Evolutionary conservation across 2,888 invertebrate genomes (phyloP).

Genomic region (Andrena camellia): DNA sequence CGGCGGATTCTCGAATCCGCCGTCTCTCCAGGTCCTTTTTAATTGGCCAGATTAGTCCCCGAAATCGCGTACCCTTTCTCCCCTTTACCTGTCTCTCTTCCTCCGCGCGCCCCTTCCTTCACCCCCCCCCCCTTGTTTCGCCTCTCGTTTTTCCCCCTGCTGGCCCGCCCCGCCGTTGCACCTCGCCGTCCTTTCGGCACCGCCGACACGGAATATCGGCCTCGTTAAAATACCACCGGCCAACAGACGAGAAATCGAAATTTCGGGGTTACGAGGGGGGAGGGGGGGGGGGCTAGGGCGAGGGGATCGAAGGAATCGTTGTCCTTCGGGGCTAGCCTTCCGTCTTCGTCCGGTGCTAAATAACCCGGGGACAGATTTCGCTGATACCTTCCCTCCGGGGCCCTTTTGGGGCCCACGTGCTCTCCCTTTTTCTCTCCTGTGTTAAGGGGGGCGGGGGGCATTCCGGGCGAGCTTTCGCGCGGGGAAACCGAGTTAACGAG

Average conservation of each 20-base stretch:
- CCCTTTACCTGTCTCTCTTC: slow-evolving; percentile 7
- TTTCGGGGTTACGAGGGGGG: slow-evolving; percentile 80
- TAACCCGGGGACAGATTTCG: slow-evolving; percentile 52
- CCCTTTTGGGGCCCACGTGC: neutral
- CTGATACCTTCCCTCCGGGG: slow-evolving; percentile 24
- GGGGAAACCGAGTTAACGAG: slow-evolving; percentile 19
- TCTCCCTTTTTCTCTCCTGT: neutral
- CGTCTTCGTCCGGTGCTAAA: slow-evolving; percentile 55
- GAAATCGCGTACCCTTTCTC: slow-evolving; percentile 76
- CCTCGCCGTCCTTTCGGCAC: slow-evolving; percentile 70
- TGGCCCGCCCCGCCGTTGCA: slow-evolving; percentile 5
- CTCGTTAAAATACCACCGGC: slow-evolving; percentile 84
- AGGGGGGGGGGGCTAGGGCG: neutral
- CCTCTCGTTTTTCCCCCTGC: slow-evolving; percentile 53
- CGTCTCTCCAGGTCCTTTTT: slow-evolving; percentile 75
- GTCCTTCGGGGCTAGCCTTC: slow-evolving; percentile 44
- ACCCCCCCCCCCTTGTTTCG: slow-evolving; percentile 13
- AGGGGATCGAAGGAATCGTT: neutral
- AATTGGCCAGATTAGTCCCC: slow-evolving; percentile 84
- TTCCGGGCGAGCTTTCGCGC: slow-evolving; percentile 20
- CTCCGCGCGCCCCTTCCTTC: neutral
- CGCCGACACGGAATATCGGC: slow-evolving; percentile 81
- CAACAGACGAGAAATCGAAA: slow-evolving; percentile 81
- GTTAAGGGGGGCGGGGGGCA: neutral
- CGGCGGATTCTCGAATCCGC: slow-evolving; percentile 78